phyloP scores from a whole-genome alignment of 2,113 vertebrate genomes.

The Colaptes auratus region DNA sequence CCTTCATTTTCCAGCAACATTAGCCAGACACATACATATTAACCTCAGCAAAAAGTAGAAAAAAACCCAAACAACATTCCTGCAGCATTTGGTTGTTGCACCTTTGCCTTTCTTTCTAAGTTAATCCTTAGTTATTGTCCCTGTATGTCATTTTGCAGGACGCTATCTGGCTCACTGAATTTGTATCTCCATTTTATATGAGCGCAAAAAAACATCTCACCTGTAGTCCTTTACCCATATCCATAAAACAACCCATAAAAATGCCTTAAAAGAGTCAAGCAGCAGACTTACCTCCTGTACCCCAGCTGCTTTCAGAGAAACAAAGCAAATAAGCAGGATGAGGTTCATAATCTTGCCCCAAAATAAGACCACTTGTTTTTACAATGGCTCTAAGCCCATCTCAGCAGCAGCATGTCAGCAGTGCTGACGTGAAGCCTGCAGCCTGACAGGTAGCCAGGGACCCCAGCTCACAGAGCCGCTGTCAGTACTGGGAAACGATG shows the following conservation, averaged over 20 bases:
- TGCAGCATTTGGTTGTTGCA: neutral
- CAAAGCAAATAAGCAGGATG: neutral
- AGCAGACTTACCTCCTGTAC: neutral
- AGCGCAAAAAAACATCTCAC: neutral
- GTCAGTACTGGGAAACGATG: constrained; percentile 63
- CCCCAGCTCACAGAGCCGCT: neutral
- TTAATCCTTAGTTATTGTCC: neutral
- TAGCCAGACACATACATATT: neutral
- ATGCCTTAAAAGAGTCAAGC: neutral
- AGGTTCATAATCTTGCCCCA: neutral
- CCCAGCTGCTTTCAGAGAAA: neutral
- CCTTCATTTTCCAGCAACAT: neutral
- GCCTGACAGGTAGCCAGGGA: neutral
- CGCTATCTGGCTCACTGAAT: neutral
- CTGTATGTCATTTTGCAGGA: neutral
- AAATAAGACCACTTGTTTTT: neutral
- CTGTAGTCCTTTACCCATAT: neutral
- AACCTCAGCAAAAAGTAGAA: neutral
- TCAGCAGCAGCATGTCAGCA: neutral
- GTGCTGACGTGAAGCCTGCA: neutral
- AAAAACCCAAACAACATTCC: neutral
- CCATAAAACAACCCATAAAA: neutral
- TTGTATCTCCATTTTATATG: neutral
- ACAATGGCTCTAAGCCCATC: neutral
- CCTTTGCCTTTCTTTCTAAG: neutral